Evolutionary conservation across 2,113 vertebrate species (phyloP).

Genomic region (Cervus canadensis): DNA sequence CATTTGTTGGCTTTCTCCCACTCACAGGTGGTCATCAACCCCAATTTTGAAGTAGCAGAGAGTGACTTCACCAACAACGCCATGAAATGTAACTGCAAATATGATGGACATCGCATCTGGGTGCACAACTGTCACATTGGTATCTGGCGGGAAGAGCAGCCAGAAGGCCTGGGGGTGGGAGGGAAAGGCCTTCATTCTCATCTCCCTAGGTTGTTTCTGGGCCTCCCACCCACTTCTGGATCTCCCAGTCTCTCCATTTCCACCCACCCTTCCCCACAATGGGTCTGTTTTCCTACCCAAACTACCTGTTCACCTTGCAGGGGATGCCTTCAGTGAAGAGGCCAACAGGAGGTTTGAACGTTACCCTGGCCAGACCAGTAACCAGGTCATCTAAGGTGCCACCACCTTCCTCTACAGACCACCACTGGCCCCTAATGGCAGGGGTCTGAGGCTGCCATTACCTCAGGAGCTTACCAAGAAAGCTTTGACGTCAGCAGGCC

Average conservation of each 20-base stretch:
- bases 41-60: slow-evolving; percentile 94
- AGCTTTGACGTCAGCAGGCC: neutral
- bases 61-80: slow-evolving; percentile 98
- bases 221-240: neutral
- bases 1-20: neutral
- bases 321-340: slow-evolving; percentile 95
- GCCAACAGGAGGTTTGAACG: slow-evolving; percentile 93
- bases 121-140: slow-evolving; percentile 96
- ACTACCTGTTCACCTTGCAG: slow-evolving; percentile 71
- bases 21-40: slow-evolving; percentile 94
- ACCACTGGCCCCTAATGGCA: neutral
- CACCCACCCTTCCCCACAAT: neutral
- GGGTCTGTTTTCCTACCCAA: neutral
- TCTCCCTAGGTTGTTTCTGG: neutral
- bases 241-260: neutral
- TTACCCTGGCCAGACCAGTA: slow-evolving; percentile 96
- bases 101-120: slow-evolving; percentile 97
- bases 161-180: neutral
- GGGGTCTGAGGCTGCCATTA: slow-evolving; percentile 55
- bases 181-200: neutral
- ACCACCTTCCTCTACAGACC: slow-evolving; percentile 21
- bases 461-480: slow-evolving; percentile 56
- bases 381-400: slow-evolving; percentile 88
- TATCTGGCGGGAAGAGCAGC: slow-evolving; percentile 49
- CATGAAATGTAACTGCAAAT: slow-evolving; percentile 99